Percentiles rank a stretch among this genome's conserved stretches.
These are phyloP conservation scores for Apamea anceps DNA, from an alignment of 2,888 invertebrate genomes.

Conservation along the genomic window DNA sequence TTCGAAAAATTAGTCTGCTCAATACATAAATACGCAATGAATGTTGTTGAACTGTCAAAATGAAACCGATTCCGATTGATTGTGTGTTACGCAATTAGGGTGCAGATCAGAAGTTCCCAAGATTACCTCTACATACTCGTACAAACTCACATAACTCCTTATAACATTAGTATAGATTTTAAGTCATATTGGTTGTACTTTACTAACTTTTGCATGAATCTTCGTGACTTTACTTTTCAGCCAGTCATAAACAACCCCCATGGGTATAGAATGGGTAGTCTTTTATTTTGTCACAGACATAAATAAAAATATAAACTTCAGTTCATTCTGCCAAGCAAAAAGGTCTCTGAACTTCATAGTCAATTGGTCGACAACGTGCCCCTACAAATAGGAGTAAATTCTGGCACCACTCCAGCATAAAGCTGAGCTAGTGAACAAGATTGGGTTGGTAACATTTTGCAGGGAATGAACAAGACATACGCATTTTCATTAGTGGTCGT, in stretches of 20 bases:
- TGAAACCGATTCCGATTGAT: too few species aligned
- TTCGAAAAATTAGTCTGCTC: too few species aligned
- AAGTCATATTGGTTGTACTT: too few species aligned
- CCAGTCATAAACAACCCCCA: neutral
- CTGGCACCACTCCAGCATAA: constrained; percentile 40
- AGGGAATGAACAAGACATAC: constrained; percentile 15
- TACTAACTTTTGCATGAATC: neutral
- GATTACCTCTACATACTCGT: too few species aligned
- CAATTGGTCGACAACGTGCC: constrained; percentile 30
- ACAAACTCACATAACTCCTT: too few species aligned
- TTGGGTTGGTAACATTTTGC: constrained; percentile 37
- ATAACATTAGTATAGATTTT: too few species aligned
- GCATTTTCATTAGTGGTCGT: constrained; percentile 39
- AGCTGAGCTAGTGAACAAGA: constrained; percentile 28
- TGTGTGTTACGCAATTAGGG: too few species aligned
- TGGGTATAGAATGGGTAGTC: neutral
- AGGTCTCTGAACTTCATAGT: constrained; percentile 24
- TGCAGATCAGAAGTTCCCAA: too few species aligned
- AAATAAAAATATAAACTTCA: neutral
- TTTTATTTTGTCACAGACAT: constrained; percentile 1
- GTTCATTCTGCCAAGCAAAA: neutral
- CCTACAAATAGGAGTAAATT: constrained; percentile 25
- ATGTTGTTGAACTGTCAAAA: too few species aligned
- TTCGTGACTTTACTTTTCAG: neutral
- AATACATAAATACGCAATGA: too few species aligned